These are phyloP conservation scores for Dynastes tityus DNA, from an alignment of 2,888 invertebrate species.

Conservation along the genomic window DNA sequence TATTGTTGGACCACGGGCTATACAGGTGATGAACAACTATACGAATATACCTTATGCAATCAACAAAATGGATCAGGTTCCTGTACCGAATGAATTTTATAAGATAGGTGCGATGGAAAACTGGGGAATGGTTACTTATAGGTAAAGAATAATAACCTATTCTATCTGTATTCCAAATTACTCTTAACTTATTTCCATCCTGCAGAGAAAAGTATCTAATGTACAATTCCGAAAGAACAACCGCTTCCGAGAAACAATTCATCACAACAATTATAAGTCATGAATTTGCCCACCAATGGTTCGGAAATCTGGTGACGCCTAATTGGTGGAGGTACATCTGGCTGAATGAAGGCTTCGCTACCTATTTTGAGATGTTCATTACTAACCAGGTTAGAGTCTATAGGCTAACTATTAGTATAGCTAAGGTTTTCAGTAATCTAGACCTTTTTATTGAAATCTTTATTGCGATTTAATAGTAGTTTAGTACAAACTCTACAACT, in stretches of 20 bases:
- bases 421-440: too few species aligned
- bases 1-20: slow-evolving; percentile 41
- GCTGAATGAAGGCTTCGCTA: slow-evolving; percentile 73
- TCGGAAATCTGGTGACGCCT: slow-evolving; percentile 69
- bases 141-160: slow-evolving; percentile 3
- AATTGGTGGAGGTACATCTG: slow-evolving; percentile 69
- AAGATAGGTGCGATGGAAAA: slow-evolving; percentile 92
- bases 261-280: slow-evolving; percentile 69
- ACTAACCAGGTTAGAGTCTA: slow-evolving; percentile 56
- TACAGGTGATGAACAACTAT: slow-evolving; percentile 72
- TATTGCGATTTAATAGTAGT: too few species aligned
- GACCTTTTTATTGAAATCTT: too few species aligned
- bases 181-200: slow-evolving; percentile 3
- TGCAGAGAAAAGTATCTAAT: slow-evolving; percentile 48
- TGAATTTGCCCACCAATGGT: slow-evolving; percentile 75
- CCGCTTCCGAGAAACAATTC: slow-evolving; percentile 57
- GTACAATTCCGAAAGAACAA: slow-evolving; percentile 34
- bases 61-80: slow-evolving; percentile 87
- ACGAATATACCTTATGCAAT: slow-evolving; percentile 75
- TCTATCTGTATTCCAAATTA: background rate
- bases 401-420: too few species aligned
- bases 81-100: slow-evolving; percentile 82
- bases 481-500: too few species aligned
- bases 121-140: slow-evolving; percentile 90
- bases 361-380: slow-evolving; percentile 71